Evolutionary conservation across 2,888 invertebrate genomes (phyloP).

Genomic region (Loripinus fragilis): DNA sequence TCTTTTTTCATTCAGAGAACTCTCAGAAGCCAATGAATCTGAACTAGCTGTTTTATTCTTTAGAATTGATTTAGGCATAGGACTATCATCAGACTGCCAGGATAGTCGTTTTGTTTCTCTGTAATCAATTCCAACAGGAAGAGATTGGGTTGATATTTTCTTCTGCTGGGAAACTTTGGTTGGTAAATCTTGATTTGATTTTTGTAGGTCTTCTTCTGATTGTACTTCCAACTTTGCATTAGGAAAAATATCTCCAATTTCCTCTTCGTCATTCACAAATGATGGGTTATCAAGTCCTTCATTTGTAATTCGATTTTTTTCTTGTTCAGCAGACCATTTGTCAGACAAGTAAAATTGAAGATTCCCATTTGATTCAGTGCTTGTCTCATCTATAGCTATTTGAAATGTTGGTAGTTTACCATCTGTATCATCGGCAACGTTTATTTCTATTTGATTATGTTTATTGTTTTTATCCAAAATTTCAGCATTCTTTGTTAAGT

Average conservation of each 20-base stretch:
- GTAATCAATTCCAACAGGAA: background rate
- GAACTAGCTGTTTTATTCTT: conserved; percentile 46
- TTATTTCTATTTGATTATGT: background rate
- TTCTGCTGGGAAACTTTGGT: background rate
- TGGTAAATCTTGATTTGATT: background rate
- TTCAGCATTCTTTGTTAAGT: background rate
- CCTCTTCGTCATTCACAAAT: background rate
- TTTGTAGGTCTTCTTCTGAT: background rate
- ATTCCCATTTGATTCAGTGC: background rate
- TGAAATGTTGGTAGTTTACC: background rate
- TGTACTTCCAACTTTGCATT: background rate
- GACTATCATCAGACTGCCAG: conserved; percentile 23
- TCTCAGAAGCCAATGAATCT: conserved; percentile 52
- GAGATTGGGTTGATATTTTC: conserved; percentile 5
- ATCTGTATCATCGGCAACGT: background rate
- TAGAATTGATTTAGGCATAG: conserved; percentile 48
- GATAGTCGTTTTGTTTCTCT: conserved; percentile 1
- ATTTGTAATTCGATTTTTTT: background rate
- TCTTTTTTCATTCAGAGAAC: conserved; percentile 31
- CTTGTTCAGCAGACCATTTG: background rate
- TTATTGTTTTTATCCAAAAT: background rate
- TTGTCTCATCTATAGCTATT: background rate
- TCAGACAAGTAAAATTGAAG: background rate
- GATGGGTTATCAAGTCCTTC: background rate
- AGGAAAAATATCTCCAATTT: background rate